Evolutionary conservation across 1,140 invertebrate species (phyloP), one percentile per base, ranked within the genome.

Genomic region (Matsumurasca onukii): DNA sequence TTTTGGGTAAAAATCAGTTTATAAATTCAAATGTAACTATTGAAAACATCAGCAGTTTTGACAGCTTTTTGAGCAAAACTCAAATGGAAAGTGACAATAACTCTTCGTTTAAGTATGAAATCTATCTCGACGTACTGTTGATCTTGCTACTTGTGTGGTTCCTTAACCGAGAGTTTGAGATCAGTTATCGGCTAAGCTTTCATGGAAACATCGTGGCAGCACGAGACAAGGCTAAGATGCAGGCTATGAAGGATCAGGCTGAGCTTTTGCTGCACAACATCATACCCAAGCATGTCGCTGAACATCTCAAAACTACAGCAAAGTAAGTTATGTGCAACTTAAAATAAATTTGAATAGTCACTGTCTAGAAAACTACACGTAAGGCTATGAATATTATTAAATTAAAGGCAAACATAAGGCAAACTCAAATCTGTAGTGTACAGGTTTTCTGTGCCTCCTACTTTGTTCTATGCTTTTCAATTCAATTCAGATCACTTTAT

Each of bases 191-290:
- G 1, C 80, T 97, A 59, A 95, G 92, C 80, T 98, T 95, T 81
- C 93, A 97, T 75, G 93, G 95, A 12, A 95, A 95, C 77, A 86
- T 90, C 0, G 91, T 97, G 3, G 94, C 95, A 1, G 91, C 91
- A 29, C 85, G 90, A 29, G 93, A 96, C 73, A 93, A 93, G 75
- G 85, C 88, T 22, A 85, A 87, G 22, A 92, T 96, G 0, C 91
- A 93, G 78, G 89, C 85, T 52, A 90, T 95, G 86, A 93, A 95
- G 75, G 93, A 97, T 75, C 95, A 98, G 80, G 95, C 95, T 0
- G 95, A 98, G 76, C 97, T 94, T 92, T 81, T 98, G 66, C 83
- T 98, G 0, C 93, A 98, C 75, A 98, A 98, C 76, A 98, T 98
- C 39, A 97, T 98, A 76, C 96, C 96, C 0, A 88, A 91, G 66